phyloP scores from a whole-genome alignment of 2,797 vertebrate species.

The Betta splendens region DNA sequence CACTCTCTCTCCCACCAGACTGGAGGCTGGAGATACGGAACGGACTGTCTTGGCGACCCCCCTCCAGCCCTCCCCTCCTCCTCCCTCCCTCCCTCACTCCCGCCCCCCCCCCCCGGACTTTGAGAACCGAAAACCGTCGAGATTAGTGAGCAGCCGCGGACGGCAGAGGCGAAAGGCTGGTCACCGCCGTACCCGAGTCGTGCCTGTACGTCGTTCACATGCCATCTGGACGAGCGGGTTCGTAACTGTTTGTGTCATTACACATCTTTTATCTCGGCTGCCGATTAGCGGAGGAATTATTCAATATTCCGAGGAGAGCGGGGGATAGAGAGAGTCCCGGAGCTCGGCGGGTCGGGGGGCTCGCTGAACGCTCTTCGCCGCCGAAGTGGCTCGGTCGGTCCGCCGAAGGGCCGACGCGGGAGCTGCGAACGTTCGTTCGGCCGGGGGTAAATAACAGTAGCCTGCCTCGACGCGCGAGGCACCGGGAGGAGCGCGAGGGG shows the following conservation, averaged over 20 bases:
- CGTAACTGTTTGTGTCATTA: constrained; percentile 82
- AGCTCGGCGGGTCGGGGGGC: constrained; percentile 63
- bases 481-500: constrained; percentile 67
- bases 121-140: constrained; percentile 85
- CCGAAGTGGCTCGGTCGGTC: constrained; percentile 64
- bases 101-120: constrained; percentile 78
- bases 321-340: constrained; percentile 29
- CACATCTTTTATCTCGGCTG: constrained; percentile 74
- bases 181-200: constrained; percentile 68
- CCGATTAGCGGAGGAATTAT: constrained; percentile 76
- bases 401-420: constrained; percentile 66
- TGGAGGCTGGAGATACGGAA: constrained; percentile 83
- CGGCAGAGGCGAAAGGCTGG: constrained; percentile 71
- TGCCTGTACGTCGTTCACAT: constrained; percentile 70
- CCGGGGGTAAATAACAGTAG: constrained; percentile 71
- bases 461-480: constrained; percentile 71
- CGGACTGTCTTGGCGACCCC: constrained; percentile 84
- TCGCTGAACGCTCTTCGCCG: constrained; percentile 63
- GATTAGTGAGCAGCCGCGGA: constrained; percentile 79
- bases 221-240: constrained; percentile 79
- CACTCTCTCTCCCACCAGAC: constrained; percentile 81
- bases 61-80: constrained; percentile 40
- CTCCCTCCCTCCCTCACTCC: constrained; percentile 51
- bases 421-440: constrained; percentile 64
- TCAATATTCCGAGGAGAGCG: constrained; percentile 56